phyloP scores from a whole-genome alignment of 92 coral and sea anemone genomes.

The Micromussa lordhowensis region DNA sequence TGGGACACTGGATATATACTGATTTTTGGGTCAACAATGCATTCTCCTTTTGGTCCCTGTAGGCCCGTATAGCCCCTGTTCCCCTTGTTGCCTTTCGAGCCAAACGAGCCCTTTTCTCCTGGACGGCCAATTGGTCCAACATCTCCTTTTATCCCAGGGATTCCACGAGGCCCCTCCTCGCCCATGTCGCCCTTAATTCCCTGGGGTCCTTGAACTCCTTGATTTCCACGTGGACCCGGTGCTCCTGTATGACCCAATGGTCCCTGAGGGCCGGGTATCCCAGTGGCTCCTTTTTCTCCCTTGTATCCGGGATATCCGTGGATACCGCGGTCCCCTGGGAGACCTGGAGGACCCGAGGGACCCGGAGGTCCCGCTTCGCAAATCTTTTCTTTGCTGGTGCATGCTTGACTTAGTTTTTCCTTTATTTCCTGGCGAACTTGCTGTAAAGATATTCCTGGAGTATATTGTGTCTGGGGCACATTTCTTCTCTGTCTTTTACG shows the following conservation, averaged over 20 bases:
- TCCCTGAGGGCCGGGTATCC: slow-evolving; percentile 53
- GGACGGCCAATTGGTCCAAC: slow-evolving; percentile 2
- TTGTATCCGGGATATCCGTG: slow-evolving; percentile 31
- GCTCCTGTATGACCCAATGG: slow-evolving; percentile 54
- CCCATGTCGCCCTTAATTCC: slow-evolving; percentile 57
- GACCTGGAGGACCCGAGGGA: no score
- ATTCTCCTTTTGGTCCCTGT: slow-evolving; percentile 31
- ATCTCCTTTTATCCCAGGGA: slow-evolving; percentile 28
- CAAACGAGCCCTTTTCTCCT: slow-evolving; percentile 18
- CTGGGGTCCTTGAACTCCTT: slow-evolving; percentile 52
- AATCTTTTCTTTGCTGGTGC: not conserved
- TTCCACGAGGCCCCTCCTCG: slow-evolving; percentile 38
- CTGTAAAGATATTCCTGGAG: not conserved
- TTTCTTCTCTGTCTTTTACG: not conserved
- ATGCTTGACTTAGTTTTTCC: slow-evolving; percentile 13
- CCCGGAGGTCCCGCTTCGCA: slow-evolving; percentile 20
- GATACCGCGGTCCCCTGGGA: slow-evolving; percentile 1
- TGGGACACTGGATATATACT: slow-evolving; percentile 4
- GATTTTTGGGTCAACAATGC: not conserved
- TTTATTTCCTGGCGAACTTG: slow-evolving; percentile 14
- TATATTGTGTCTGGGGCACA: not conserved
- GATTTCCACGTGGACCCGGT: slow-evolving; percentile 44
- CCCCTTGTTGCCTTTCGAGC: slow-evolving; percentile 20
- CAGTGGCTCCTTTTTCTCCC: slow-evolving; percentile 44
- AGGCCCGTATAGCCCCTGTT: not conserved